A percentile compares a stretch with the other conserved stretches of the same genome.
phyloP scores from a whole-genome alignment of 2,888 invertebrate genomes.

The Synergus laeviventris region DNA sequence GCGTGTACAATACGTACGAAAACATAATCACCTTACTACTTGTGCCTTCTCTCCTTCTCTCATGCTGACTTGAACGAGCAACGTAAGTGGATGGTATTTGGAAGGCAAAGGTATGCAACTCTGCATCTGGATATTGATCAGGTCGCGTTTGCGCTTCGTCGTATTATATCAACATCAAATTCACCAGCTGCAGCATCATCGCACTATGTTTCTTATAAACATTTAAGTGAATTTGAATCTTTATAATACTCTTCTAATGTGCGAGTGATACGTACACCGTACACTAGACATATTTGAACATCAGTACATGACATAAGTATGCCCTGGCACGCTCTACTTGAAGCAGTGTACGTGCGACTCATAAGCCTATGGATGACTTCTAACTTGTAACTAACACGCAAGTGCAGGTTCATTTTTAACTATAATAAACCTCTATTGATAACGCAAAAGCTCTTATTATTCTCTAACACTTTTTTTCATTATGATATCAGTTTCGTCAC shows the following conservation, averaged over 20 bases:
- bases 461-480: too few relatives aligned
- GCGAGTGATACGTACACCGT: not conserved
- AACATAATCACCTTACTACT: too few relatives aligned
- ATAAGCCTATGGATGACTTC: not conserved
- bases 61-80: constrained; percentile 42
- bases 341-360: not conserved
- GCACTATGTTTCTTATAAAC: not conserved
- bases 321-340: not conserved
- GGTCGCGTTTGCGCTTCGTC: constrained; percentile 59
- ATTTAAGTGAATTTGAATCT: not conserved
- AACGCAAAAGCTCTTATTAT: too few relatives aligned
- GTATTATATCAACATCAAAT: constrained; percentile 54
- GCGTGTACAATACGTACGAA: constrained; percentile 50
- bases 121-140: constrained; percentile 59
- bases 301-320: constrained; percentile 1
- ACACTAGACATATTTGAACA: constrained; percentile 8
- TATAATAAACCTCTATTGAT: too few relatives aligned
- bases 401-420: too few relatives aligned
- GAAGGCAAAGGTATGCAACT: constrained; percentile 52
- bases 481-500: too few relatives aligned
- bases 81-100: constrained; percentile 47
- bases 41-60: constrained; percentile 39
- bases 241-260: not conserved
- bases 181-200: constrained; percentile 41
- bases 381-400: too few relatives aligned